phyloP scores from a whole-genome alignment of 2,888 invertebrate genomes.

The Andrena minutula region DNA sequence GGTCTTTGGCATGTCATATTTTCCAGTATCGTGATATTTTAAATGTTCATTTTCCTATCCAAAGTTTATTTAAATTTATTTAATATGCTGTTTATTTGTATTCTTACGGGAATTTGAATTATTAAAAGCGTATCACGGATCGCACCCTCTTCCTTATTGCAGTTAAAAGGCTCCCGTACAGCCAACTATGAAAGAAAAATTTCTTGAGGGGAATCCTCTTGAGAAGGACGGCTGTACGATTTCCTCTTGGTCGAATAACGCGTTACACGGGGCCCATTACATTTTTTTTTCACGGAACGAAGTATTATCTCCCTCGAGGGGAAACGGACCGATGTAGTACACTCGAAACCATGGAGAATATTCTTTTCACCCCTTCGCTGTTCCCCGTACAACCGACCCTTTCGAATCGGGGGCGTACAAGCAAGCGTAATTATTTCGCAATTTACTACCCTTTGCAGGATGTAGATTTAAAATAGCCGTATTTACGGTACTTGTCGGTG shows the following conservation, averaged over 20 bases:
- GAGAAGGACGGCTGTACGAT: slow-evolving; percentile 31
- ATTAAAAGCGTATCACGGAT: slow-evolving; percentile 13
- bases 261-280: slow-evolving; percentile 61
- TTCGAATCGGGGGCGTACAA: slow-evolving; percentile 60
- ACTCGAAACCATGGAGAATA: slow-evolving; percentile 75
- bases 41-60: neutral
- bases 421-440: slow-evolving; percentile 81
- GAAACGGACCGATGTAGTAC: slow-evolving; percentile 65
- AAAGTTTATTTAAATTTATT: neutral
- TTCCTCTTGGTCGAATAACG: slow-evolving; percentile 64
- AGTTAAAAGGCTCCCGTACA: slow-evolving; percentile 29
- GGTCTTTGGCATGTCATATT: neutral
- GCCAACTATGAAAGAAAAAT: slow-evolving; percentile 58
- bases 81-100: neutral
- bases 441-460: slow-evolving; percentile 80
- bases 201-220: slow-evolving; percentile 44
- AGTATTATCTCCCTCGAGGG: slow-evolving; percentile 72
- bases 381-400: slow-evolving; percentile 67
- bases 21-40: neutral
- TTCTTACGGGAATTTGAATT: neutral
- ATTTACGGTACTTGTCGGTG: slow-evolving; percentile 77
- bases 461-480: slow-evolving; percentile 80
- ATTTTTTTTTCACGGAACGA: slow-evolving; percentile 58
- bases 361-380: slow-evolving; percentile 72
- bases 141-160: slow-evolving; percentile 7